A percentile compares a stretch with the other conserved stretches of the same genome.
Conservation (phyloP, 2,797 vertebrate genomes). For the Rhynchotus rufescens region DNA sequence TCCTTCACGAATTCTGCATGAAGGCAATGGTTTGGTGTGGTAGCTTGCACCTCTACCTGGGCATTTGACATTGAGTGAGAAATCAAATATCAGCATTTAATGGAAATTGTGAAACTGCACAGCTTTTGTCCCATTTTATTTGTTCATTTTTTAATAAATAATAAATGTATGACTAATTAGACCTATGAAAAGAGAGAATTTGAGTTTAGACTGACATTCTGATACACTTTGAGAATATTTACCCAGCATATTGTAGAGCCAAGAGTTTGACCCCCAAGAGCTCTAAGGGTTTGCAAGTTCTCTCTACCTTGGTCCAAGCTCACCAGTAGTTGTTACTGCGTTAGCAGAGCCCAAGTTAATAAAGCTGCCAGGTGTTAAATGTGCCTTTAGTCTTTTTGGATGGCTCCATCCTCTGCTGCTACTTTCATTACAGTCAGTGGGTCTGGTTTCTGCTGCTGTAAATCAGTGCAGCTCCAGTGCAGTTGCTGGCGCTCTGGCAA, state of each 20-base stretch:
- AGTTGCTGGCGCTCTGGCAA: background rate
- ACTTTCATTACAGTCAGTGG: background rate
- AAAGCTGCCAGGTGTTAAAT: background rate
- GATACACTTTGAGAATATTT: background rate
- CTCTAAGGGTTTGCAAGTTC: background rate
- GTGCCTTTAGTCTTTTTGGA: background rate
- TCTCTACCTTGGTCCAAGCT: background rate
- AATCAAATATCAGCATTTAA: slow-evolving; percentile 2
- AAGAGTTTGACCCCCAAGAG: background rate
- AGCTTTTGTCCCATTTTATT: background rate
- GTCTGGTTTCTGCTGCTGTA: background rate
- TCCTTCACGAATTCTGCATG: background rate
- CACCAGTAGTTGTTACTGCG: background rate
- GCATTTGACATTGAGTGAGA: background rate
- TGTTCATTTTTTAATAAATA: background rate
- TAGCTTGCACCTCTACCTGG: background rate
- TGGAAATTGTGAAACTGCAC: background rate
- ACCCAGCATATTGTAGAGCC: background rate
- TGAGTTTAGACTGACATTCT: background rate
- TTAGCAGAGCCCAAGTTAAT: background rate
- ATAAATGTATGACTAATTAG: background rate
- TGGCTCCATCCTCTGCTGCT: background rate
- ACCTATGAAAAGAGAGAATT: background rate
- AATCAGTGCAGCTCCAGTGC: background rate
- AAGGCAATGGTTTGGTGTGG: background rate